Evolutionary conservation across 2,113 vertebrate genomes (phyloP), one percentile per base, ranked within the genome.

Genomic region (Gorsachius goisagi): DNA sequence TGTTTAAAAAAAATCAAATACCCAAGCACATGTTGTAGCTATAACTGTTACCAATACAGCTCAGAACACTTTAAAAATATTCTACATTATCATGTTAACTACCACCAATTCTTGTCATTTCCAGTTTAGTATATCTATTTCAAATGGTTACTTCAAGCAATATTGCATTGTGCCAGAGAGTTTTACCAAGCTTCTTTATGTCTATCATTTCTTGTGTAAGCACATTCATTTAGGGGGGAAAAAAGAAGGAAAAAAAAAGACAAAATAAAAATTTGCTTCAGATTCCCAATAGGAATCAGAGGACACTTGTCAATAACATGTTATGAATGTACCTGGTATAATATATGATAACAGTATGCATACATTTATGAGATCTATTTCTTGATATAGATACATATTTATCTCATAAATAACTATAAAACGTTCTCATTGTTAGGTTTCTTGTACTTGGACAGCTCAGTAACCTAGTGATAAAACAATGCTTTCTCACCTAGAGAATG

Each of bases 401-500:
- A 80, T 77, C 58, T 91, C 58, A 64, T 32, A 76, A 82, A 73
- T 33, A 72, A 82, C 49, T 49, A 69, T 32, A 85, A 84, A 77
- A 78, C 14, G 18, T 79, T 39, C 58, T 33, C 35, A 58, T 20
- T 33, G 15, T 55, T 56, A 82, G 23, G 55, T 55, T 94, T 87
- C 60, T 53, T 41, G 35, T 77, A 59, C 68, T 73, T 75, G 67
- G 53, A 66, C 55, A 45, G 41, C 78, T 88, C 26, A 73, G 23
- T 44, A 76, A 82, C 78, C 81, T 66, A 58, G 35, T 50, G 58
- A 88, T 62, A 77, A 85, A 87, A 73, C 41, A 91, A 85, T 30
- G 28, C 37, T 55, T 91, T 93, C 88, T 86, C 92, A 96, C 55
- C 85, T 77, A 96, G 8, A 71, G 63, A 90, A 90, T 21, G 33